A percentile compares a stretch with the other conserved stretches of the same genome.
Conservation (phyloP, 2,888 invertebrate species). For the Emesis furor region DNA sequence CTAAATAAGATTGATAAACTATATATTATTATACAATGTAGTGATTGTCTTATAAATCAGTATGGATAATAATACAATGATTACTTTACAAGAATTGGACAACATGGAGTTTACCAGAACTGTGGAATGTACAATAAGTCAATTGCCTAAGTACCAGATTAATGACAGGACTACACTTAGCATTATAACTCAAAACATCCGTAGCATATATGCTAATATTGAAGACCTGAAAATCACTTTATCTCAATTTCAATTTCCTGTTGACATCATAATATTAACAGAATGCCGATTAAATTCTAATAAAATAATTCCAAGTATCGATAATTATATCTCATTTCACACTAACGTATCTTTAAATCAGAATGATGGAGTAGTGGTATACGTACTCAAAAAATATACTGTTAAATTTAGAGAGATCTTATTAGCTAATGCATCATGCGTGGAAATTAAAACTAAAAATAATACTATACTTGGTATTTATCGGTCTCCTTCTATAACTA, state of each 20-base stretch:
- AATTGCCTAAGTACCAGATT: conserved; percentile 1
- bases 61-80: not conserved
- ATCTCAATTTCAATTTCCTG: conserved; percentile 10
- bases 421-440: not conserved
- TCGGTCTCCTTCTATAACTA: not conserved
- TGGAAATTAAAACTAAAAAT: not conserved
- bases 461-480: not conserved
- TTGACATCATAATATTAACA: conserved; percentile 42
- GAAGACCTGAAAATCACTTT: conserved; percentile 23
- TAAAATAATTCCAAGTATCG: conserved; percentile 24
- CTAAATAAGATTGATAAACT: too few species aligned
- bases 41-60: not conserved
- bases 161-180: conserved; percentile 2
- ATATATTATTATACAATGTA: too few species aligned
- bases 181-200: conserved; percentile 34
- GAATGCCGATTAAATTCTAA: conserved; percentile 39
- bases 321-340: conserved; percentile 4
- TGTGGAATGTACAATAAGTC: not conserved
- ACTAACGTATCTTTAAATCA: conserved; percentile 29
- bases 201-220: conserved; percentile 38
- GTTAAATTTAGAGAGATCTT: not conserved
- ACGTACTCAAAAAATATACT: conserved; percentile 44
- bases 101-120: not conserved
- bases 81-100: conserved; percentile 3
- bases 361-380: conserved; percentile 52